A percentile compares a stretch with the other conserved stretches of the same genome.
Evolutionary conservation across 2,888 invertebrate species (phyloP).

Genomic region (Volucella zonaria): DNA sequence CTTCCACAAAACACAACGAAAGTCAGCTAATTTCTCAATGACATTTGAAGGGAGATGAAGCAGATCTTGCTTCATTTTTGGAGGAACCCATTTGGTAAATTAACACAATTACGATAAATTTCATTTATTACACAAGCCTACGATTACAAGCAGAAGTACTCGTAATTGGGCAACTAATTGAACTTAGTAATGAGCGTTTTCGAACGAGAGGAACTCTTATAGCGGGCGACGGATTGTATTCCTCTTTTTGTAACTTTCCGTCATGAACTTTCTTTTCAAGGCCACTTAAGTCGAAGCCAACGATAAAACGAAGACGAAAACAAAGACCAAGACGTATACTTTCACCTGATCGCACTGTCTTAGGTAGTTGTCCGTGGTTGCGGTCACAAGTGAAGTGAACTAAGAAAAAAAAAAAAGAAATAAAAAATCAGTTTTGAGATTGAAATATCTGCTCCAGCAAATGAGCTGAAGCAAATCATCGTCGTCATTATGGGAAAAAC

Average conservation of each 20-base stretch:
- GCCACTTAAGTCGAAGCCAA: constrained; percentile 50
- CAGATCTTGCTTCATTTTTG: constrained; percentile 18
- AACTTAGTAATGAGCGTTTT: background rate
- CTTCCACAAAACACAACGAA: background rate
- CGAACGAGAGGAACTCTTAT: constrained; percentile 14
- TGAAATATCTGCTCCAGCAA: constrained; percentile 34
- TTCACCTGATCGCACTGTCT: constrained; percentile 40
- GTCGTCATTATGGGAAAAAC: constrained; percentile 36
- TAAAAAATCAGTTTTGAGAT: constrained; percentile 41
- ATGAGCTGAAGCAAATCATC: constrained; percentile 43
- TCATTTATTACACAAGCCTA: constrained; percentile 48
- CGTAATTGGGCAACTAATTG: constrained; percentile 69
- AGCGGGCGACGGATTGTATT: background rate
- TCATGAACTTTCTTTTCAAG: constrained; percentile 71
- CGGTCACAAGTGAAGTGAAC: constrained; percentile 14
- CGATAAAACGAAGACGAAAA: too few species aligned
- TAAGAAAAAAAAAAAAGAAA: constrained; percentile 15
- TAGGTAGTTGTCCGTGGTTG: background rate
- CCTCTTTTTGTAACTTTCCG: constrained; percentile 32
- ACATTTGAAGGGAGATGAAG: background rate
- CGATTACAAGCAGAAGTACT: constrained; percentile 29
- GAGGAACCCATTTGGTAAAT: constrained; percentile 52
- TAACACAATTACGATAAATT: constrained; percentile 54
- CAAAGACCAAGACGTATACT: constrained; percentile 4
- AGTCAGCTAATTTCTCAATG: too few species aligned